phyloP scores from a whole-genome alignment of 2,113 vertebrate genomes.

The Psittacula cyanocephala region DNA sequence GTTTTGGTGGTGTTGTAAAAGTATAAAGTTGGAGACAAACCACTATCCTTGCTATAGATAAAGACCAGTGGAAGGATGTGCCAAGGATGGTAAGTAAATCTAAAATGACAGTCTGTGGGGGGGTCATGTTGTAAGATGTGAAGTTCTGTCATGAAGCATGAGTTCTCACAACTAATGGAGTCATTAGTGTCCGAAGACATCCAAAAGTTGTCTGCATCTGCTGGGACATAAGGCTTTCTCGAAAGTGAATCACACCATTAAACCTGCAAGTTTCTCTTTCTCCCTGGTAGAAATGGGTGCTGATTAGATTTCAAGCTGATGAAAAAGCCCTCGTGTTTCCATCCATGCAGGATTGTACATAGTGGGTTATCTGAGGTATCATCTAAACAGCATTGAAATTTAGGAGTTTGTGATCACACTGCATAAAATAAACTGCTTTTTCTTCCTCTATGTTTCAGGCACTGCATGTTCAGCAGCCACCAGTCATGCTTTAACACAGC shows the following conservation, averaged over 20 bases:
- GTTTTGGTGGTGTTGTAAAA: not conserved
- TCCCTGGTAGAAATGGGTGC: not conserved
- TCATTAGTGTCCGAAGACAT: not conserved
- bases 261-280: not conserved
- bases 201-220: not conserved
- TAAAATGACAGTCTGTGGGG: not conserved
- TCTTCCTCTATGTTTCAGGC: not conserved
- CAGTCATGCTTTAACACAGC: not conserved
- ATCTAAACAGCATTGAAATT: not conserved
- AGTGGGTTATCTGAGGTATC: not conserved
- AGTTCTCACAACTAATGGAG: not conserved
- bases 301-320: not conserved
- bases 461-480: not conserved
- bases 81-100: not conserved
- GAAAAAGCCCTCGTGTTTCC: not conserved
- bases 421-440: not conserved
- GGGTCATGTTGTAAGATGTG: not conserved
- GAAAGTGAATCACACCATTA: not conserved
- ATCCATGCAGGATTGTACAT: not conserved
- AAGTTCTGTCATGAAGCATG: not conserved
- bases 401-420: not conserved
- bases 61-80: not conserved
- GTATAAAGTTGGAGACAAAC: not conserved
- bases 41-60: not conserved
- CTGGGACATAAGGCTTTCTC: not conserved